phyloP scores from a whole-genome alignment of 2,113 vertebrate species.

The Raja brachyura region DNA sequence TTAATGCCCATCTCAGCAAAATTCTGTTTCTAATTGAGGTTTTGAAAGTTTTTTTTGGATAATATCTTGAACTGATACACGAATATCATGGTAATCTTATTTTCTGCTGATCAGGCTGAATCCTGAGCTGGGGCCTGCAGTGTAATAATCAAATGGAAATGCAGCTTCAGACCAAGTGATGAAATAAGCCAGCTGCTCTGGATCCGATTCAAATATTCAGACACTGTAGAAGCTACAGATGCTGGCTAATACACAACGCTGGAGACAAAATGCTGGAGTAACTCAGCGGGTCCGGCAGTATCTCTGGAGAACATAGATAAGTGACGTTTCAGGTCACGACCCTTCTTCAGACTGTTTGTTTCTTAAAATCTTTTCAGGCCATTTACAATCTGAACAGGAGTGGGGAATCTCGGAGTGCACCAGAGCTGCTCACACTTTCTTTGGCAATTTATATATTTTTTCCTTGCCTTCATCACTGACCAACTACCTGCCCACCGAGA shows the following conservation, averaged over 20 bases:
- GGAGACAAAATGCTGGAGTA: too few relatives aligned
- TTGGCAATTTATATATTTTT: background rate
- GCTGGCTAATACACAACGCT: too few relatives aligned
- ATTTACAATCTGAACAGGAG: background rate
- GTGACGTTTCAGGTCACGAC: too few relatives aligned
- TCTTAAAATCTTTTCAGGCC: background rate
- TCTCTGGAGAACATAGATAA: too few relatives aligned
- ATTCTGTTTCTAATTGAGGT: background rate
- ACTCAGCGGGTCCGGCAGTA: too few relatives aligned
- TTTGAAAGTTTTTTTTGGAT: background rate
- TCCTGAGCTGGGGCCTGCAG: background rate
- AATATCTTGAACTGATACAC: background rate
- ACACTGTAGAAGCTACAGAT: background rate
- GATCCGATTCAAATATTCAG: background rate
- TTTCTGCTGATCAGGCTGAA: background rate
- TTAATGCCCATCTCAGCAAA: background rate
- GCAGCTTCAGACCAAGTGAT: background rate
- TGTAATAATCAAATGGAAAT: background rate
- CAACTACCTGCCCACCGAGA: background rate
- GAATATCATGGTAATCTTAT: background rate
- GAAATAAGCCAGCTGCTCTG: background rate
- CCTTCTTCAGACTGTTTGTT: background rate
- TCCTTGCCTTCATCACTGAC: too few relatives aligned
- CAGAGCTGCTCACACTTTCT: background rate
- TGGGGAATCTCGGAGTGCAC: background rate